Evolutionary conservation across 2,113 vertebrate species (phyloP).

Genomic region (Mungos mungo): DNA sequence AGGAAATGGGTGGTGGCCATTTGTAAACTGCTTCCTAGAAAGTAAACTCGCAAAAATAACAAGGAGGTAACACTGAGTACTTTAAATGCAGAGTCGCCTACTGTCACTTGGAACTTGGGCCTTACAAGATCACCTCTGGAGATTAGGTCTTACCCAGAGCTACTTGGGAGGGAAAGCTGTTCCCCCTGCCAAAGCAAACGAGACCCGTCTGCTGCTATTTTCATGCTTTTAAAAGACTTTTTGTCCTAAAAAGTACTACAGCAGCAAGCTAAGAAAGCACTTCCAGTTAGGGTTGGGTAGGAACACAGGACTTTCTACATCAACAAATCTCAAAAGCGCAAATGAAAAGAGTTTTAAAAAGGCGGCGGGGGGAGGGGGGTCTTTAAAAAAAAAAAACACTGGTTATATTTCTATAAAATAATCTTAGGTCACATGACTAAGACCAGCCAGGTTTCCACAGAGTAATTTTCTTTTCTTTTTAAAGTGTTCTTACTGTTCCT

Average conservation of each 20-base stretch:
- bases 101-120: constrained; percentile 4
- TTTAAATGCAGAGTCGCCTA: not conserved
- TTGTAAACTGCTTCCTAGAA: constrained; percentile 60
- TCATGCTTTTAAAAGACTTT: constrained; percentile 55
- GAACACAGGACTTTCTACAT: not conserved
- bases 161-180: constrained; percentile 26
- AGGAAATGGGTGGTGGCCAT: not conserved
- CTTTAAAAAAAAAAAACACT: not conserved
- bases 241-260: constrained; percentile 57
- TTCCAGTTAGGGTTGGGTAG: not conserved
- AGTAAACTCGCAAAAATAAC: constrained; percentile 27
- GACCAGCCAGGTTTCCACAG: not conserved
- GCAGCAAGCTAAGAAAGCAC: constrained; percentile 40
- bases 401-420: constrained; percentile 17
- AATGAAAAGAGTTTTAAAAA: not conserved
- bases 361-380: not conserved
- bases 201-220: constrained; percentile 49
- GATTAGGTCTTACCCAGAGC: constrained; percentile 33
- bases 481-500: not conserved
- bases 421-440: constrained; percentile 2
- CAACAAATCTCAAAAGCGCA: constrained; percentile 29
- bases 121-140: constrained; percentile 48
- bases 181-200: constrained; percentile 59
- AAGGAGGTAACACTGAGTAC: not conserved
- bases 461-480: constrained; percentile 19